Evolutionary conservation across 2,113 vertebrate genomes (phyloP).

Genomic region (Sminthopsis crassicaudata): DNA sequence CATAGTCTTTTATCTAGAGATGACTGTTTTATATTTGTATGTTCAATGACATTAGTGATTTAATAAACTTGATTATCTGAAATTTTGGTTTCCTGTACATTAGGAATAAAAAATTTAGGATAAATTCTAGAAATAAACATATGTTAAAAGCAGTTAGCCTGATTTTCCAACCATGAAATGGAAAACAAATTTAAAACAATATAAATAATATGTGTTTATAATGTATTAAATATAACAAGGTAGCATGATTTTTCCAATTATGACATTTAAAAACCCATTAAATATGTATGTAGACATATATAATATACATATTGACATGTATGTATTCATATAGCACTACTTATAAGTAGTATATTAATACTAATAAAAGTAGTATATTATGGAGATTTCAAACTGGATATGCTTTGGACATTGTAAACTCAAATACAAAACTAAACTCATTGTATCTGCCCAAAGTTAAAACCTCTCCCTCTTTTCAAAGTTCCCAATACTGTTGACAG

Average conservation of each 20-base stretch:
- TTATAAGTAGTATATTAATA: too few relatives aligned
- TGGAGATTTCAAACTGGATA: background rate
- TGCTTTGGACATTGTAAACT: background rate
- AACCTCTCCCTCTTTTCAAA: background rate
- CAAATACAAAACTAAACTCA: background rate
- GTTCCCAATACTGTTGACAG: background rate
- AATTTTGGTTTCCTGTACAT: background rate
- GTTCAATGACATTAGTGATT: constrained; percentile 12
- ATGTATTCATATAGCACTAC: background rate
- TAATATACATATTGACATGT: background rate
- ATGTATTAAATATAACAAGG: background rate
- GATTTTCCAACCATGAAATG: background rate
- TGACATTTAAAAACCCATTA: background rate
- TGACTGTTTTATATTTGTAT: background rate
- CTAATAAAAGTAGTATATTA: background rate
- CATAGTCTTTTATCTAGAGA: background rate
- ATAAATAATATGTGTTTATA: background rate
- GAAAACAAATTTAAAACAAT: background rate
- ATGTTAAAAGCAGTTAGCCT: background rate
- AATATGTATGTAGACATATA: background rate
- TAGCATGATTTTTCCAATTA: background rate
- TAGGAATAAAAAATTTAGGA: constrained; percentile 6
- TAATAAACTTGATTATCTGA: constrained; percentile 5
- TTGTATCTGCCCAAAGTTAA: background rate
- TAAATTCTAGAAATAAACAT: background rate